phyloP scores from a whole-genome alignment of 2,888 invertebrate genomes.

The Mylabris sibirica region DNA sequence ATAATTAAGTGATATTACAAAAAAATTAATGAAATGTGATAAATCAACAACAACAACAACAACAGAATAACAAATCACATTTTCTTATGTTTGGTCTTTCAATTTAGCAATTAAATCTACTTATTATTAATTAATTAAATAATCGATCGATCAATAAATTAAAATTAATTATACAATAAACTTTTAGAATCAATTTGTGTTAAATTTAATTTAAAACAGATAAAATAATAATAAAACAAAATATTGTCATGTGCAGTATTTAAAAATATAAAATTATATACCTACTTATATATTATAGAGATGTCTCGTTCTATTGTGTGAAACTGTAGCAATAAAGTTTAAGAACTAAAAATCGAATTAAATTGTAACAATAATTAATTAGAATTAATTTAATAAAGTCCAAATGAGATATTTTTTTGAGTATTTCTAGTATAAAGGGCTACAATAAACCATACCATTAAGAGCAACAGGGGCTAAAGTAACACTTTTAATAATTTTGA shows the following conservation, averaged over 20 bases:
- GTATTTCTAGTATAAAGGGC: neutral
- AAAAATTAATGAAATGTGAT: neutral
- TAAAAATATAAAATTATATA: neutral
- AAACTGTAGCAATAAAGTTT: slow-evolving; percentile 43
- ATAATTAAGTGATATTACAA: neutral
- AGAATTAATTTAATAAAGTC: neutral
- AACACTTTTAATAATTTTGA: too few relatives aligned
- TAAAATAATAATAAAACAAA: slow-evolving; percentile 8
- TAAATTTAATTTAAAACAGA: neutral
- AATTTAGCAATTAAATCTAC: neutral
- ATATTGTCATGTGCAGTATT: slow-evolving; percentile 26
- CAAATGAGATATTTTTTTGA: too few relatives aligned
- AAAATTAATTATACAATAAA: neutral
- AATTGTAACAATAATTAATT: neutral
- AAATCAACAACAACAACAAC: neutral
- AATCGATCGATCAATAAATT: neutral
- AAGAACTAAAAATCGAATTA: slow-evolving; percentile 5
- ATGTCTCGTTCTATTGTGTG: slow-evolving; percentile 37
- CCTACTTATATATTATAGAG: neutral
- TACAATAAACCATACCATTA: neutral
- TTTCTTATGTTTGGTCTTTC: neutral
- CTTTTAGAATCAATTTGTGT: slow-evolving; percentile 11
- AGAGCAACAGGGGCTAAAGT: too few relatives aligned
- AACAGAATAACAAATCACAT: neutral
- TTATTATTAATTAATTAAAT: too few relatives aligned